These are phyloP conservation scores for Ellobium chinense DNA, from an alignment of 2,888 invertebrate species.

Conservation along the genomic window DNA sequence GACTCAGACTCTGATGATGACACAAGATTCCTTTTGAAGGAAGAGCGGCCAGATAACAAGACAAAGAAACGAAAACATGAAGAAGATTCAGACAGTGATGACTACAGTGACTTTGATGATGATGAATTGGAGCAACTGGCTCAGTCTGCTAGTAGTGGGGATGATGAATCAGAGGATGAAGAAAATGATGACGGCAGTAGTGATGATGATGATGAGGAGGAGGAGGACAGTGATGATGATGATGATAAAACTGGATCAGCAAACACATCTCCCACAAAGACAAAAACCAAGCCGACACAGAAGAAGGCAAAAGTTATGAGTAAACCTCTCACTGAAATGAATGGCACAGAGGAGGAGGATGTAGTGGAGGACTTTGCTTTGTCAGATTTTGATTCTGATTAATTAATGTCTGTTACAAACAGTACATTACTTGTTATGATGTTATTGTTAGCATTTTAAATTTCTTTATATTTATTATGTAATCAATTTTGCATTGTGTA, in stretches of 20 bases:
- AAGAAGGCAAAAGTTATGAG: background rate
- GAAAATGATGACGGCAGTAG: conserved; percentile 1
- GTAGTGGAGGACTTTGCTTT: conserved; percentile 41
- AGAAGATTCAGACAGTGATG: conserved; percentile 51
- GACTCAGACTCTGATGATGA: conserved; percentile 62
- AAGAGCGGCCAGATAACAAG: conserved; percentile 75
- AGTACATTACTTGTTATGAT: too few species aligned
- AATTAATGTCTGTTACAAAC: too few species aligned
- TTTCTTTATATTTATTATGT: too few species aligned
- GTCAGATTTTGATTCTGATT: conserved; percentile 45
- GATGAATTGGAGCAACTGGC: conserved; percentile 71
- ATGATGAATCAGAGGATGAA: background rate
- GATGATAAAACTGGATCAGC: background rate
- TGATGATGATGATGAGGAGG: conserved; percentile 19
- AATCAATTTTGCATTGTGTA: too few species aligned
- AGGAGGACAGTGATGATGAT: background rate
- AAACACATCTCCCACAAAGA: background rate
- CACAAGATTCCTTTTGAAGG: conserved; percentile 57
- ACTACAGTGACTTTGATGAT: conserved; percentile 71
- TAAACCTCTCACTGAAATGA: background rate
- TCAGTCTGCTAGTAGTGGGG: conserved; percentile 52
- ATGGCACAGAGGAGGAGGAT: conserved; percentile 26
- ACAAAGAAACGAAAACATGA: conserved; percentile 80
- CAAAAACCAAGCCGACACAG: background rate
- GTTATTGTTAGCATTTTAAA: too few species aligned